phyloP scores from a whole-genome alignment of 2,888 invertebrate species.

The Machimus atricapillus region DNA sequence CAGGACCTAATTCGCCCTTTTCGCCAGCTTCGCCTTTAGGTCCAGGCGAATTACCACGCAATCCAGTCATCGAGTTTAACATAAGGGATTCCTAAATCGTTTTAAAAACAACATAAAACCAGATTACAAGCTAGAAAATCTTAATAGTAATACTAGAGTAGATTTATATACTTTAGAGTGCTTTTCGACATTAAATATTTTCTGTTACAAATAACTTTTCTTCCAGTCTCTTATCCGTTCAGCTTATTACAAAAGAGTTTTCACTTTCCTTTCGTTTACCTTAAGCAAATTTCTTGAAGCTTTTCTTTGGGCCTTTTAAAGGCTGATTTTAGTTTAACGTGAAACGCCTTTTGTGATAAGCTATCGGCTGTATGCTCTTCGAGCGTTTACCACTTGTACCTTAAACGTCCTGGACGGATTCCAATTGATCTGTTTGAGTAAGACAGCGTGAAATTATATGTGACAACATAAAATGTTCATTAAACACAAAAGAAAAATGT shows the following conservation, averaged over 20 bases:
- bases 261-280: background rate
- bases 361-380: slow-evolving; percentile 20
- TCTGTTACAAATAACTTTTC: slow-evolving; percentile 1
- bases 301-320: background rate
- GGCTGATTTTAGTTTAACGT: background rate
- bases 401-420: slow-evolving; percentile 64
- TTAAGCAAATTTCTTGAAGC: background rate
- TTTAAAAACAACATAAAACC: background rate
- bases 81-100: slow-evolving; percentile 69
- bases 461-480: slow-evolving; percentile 48
- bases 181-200: background rate
- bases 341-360: slow-evolving; percentile 43
- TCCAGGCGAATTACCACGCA: slow-evolving; percentile 73
- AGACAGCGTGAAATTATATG: slow-evolving; percentile 54
- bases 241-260: slow-evolving; percentile 17
- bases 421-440: slow-evolving; percentile 62
- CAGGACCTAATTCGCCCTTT: slow-evolving; percentile 70
- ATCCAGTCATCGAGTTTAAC: slow-evolving; percentile 65
- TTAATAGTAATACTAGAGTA: background rate
- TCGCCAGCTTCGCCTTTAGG: slow-evolving; percentile 76
- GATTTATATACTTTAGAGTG: slow-evolving; percentile 6
- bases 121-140: background rate
- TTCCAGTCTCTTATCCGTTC: slow-evolving; percentile 20
- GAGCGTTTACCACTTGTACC: slow-evolving; percentile 56
- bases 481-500: slow-evolving; percentile 28